Evolutionary conservation across 2,797 vertebrate species (phyloP).

Genomic region (Myripristis murdjan): DNA sequence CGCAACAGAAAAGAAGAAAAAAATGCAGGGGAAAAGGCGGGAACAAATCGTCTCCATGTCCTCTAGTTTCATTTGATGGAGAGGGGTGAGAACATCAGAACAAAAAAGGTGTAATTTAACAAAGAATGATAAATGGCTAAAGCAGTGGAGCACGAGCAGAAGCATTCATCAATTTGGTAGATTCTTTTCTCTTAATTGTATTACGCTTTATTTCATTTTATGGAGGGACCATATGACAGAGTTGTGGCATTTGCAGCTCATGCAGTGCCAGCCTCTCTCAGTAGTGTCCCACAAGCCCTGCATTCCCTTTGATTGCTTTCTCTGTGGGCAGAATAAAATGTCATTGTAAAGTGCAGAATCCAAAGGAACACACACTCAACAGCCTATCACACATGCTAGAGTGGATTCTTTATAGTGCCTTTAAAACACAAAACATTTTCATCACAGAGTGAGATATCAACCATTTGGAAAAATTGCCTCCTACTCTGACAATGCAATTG

Average conservation of each 20-base stretch:
- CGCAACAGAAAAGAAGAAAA: slow-evolving; percentile 4
- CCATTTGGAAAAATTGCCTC: not conserved
- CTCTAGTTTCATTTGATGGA: slow-evolving; percentile 43
- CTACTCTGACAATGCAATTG: not conserved
- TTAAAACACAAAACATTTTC: slow-evolving; percentile 25
- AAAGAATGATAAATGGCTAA: slow-evolving; percentile 68
- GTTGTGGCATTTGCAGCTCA: slow-evolving; percentile 15
- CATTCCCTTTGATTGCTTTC: slow-evolving; percentile 44
- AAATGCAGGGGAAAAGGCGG: not conserved
- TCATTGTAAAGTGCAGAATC: slow-evolving; percentile 41
- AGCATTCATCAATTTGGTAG: slow-evolving; percentile 63
- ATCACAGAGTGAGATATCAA: slow-evolving; percentile 5
- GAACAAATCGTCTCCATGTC: slow-evolving; percentile 21
- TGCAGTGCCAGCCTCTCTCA: not conserved
- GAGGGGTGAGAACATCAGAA: slow-evolving; percentile 24
- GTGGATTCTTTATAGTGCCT: slow-evolving; percentile 23
- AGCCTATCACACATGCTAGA: slow-evolving; percentile 35
- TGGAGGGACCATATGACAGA: slow-evolving; percentile 12
- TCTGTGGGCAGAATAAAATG: slow-evolving; percentile 52
- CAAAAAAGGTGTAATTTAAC: slow-evolving; percentile 41
- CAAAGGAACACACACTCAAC: not conserved
- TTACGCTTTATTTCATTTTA: slow-evolving; percentile 9
- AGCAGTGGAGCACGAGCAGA: slow-evolving; percentile 29
- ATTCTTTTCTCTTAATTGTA: slow-evolving; percentile 54
- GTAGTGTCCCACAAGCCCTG: not conserved